Evolutionary conservation across 2,888 invertebrate species (phyloP).

Genomic region (Ormyrus nitidulus): DNA sequence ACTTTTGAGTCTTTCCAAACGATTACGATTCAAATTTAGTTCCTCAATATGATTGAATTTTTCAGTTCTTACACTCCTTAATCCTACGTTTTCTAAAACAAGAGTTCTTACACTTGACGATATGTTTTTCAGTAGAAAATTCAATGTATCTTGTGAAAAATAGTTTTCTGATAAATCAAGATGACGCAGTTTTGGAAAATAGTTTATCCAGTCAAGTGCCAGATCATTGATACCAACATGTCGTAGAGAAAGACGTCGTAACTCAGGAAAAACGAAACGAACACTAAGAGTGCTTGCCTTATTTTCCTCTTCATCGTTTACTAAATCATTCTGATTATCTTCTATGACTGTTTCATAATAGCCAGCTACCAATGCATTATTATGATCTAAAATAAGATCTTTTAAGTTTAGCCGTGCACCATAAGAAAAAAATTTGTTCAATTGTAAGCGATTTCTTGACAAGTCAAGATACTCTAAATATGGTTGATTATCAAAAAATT

Average conservation of each 20-base stretch:
- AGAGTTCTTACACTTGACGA: constrained; percentile 15
- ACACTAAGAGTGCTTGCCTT: constrained; percentile 13
- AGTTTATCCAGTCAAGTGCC: constrained; percentile 52
- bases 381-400: constrained; percentile 63
- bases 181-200: constrained; percentile 64
- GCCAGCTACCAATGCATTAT: constrained; percentile 32
- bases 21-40: constrained; percentile 31
- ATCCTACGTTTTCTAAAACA: constrained; percentile 29
- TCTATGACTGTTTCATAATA: background rate
- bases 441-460: constrained; percentile 62
- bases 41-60: background rate
- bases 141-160: background rate
- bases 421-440: constrained; percentile 60
- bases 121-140: constrained; percentile 4
- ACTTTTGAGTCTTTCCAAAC: constrained; percentile 15
- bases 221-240: constrained; percentile 59
- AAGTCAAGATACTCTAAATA: constrained; percentile 63
- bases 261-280: constrained; percentile 58
- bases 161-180: constrained; percentile 64
- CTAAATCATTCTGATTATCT: background rate
- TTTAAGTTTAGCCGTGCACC: constrained; percentile 58
- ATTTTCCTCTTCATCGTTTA: background rate
- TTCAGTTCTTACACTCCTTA: constrained; percentile 16
- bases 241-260: constrained; percentile 64
- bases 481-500: constrained; percentile 59